These are phyloP conservation scores for Genyomyrus donnyi DNA, from an alignment of 2,113 vertebrate genomes.

Conservation along the genomic window DNA sequence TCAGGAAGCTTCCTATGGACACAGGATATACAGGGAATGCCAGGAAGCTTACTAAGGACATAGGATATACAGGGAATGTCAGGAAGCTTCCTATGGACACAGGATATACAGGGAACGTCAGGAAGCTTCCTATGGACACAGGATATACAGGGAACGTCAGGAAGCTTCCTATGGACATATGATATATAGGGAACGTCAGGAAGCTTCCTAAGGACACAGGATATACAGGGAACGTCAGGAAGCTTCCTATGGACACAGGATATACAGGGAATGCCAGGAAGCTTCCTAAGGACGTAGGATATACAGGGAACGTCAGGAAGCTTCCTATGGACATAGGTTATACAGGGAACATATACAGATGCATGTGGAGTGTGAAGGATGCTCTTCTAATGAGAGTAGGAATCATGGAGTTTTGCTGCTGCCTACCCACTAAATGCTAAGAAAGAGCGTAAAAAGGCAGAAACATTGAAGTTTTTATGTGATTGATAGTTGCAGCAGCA, in stretches of 20 bases:
- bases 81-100: background rate
- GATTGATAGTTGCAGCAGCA: background rate
- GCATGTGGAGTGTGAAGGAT: background rate
- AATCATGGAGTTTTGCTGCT: background rate
- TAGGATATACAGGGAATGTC: background rate
- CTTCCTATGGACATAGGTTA: background rate
- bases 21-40: background rate
- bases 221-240: background rate
- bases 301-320: background rate
- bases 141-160: background rate
- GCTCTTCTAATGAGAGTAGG: background rate
- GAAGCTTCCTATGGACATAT: background rate
- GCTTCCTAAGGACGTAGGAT: background rate
- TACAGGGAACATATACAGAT: background rate
- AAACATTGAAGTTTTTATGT: background rate
- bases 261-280: background rate
- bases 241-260: background rate
- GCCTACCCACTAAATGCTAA: background rate
- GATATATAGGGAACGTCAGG: background rate
- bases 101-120: too few species aligned
- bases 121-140: background rate
- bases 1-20: background rate
- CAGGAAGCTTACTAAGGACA: background rate
- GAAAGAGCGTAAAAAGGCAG: background rate
- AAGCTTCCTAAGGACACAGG: background rate